A percentile compares a stretch with the other conserved stretches of the same genome.
These are phyloP conservation scores for Ormyrus pomaceus DNA, from an alignment of 2,888 invertebrate genomes.

Conservation along the genomic window DNA sequence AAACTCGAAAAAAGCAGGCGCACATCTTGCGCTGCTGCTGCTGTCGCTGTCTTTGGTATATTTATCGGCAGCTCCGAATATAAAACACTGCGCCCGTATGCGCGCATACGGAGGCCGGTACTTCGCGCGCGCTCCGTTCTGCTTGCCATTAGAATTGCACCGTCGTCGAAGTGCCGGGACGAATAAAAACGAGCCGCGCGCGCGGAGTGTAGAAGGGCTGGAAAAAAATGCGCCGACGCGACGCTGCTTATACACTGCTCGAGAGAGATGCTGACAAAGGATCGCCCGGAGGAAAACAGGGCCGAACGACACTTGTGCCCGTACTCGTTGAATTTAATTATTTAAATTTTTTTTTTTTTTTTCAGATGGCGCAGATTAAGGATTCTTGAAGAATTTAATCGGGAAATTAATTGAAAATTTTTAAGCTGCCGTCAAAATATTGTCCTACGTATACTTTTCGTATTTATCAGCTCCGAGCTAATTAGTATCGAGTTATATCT, in stretches of 20 bases:
- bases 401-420: no score
- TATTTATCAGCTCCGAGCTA: no score
- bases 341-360: no score
- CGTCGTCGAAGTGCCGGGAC: not conserved
- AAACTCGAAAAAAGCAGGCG: not conserved
- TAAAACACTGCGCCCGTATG: conserved; percentile 23
- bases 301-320: no score
- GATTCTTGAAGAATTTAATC: no score
- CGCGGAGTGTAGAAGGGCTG: not conserved
- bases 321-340: no score
- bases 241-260: not conserved
- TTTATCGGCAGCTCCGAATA: conserved; percentile 3
- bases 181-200: not conserved
- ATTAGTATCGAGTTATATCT: no score
- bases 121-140: not conserved
- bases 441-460: no score
- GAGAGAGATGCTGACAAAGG: not conserved
- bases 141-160: conserved; percentile 19
- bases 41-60: not conserved
- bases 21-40: no score
- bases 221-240: not conserved
- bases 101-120: not conserved
- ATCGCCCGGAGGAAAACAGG: conserved; percentile 2
- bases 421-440: no score
- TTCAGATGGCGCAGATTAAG: no score